Conservation (phyloP, 2,113 vertebrate genomes). For the Gnathonemus longibarbis region DNA sequence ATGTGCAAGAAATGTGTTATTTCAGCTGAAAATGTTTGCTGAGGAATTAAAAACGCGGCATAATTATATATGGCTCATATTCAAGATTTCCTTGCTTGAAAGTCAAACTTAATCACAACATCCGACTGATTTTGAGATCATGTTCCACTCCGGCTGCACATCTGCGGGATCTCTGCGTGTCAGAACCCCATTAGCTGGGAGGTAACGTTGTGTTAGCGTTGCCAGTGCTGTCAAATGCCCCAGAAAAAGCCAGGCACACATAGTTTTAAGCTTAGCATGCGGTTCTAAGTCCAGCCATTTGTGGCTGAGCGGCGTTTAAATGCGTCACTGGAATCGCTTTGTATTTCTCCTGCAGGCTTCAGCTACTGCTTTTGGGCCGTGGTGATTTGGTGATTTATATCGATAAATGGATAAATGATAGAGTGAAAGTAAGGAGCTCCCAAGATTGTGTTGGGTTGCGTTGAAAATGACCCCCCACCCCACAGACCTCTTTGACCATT, state of each 20-base stretch:
- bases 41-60: slow-evolving; percentile 54
- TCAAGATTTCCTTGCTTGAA: slow-evolving; percentile 47
- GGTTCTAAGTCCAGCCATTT: not conserved
- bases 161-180: slow-evolving; percentile 51
- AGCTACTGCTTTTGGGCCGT: not conserved
- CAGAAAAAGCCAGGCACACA: not conserved
- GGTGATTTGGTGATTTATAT: not conserved
- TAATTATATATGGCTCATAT: slow-evolving; percentile 46
- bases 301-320: not conserved
- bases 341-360: not conserved
- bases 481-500: not conserved
- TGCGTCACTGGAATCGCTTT: not conserved
- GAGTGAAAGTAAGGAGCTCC: not conserved
- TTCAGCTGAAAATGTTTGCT: slow-evolving; percentile 63
- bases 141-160: slow-evolving; percentile 24
- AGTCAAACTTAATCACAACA: slow-evolving; percentile 61
- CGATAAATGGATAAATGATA: not conserved
- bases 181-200: slow-evolving; percentile 57
- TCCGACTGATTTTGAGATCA: slow-evolving; percentile 50
- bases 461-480: not conserved
- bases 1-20: slow-evolving; percentile 51
- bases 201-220: slow-evolving; percentile 40
- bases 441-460: not conserved
- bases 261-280: not conserved
- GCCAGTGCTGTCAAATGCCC: slow-evolving; percentile 35